Evolutionary conservation across 2,888 invertebrate species (phyloP).

Genomic region (Cyclophora albipunctata): DNA sequence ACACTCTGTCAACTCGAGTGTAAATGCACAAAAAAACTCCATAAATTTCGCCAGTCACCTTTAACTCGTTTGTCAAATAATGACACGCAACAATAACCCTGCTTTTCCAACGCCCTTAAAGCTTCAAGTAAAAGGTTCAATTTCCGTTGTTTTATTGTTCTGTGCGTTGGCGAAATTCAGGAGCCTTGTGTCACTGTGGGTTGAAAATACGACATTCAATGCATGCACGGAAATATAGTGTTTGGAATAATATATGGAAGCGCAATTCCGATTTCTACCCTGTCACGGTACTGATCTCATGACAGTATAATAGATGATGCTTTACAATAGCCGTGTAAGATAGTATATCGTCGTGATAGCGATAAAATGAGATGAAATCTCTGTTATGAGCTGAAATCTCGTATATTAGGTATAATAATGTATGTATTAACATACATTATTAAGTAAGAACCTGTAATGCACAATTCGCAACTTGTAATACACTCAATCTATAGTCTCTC

Average conservation of each 20-base stretch:
- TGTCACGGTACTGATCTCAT: constrained; percentile 25
- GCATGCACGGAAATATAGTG: constrained; percentile 48
- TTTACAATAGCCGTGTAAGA: constrained; percentile 1
- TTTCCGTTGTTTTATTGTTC: constrained; percentile 17
- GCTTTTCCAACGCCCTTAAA: constrained; percentile 12
- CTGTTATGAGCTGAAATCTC: too few species aligned
- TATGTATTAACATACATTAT: too few species aligned
- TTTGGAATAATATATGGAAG: constrained; percentile 37
- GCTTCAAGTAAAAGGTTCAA: constrained; percentile 15
- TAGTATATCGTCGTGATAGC: background rate
- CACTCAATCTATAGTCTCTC: too few species aligned
- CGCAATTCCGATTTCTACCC: constrained; percentile 24
- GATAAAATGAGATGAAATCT: background rate
- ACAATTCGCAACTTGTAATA: too few species aligned
- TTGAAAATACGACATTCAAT: constrained; percentile 48
- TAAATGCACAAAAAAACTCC: constrained; percentile 56
- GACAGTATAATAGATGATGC: constrained; percentile 25
- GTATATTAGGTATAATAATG: too few species aligned
- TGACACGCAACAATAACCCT: constrained; percentile 30
- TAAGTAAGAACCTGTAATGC: too few species aligned
- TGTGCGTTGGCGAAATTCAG: constrained; percentile 15
- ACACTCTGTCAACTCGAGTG: constrained; percentile 46
- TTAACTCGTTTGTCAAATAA: constrained; percentile 63
- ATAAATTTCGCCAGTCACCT: constrained; percentile 62
- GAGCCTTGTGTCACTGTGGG: constrained; percentile 43